Base-by-base conservation (phyloP, 2,888 invertebrate genomes). In the Hypercompe scribonia region DNA sequence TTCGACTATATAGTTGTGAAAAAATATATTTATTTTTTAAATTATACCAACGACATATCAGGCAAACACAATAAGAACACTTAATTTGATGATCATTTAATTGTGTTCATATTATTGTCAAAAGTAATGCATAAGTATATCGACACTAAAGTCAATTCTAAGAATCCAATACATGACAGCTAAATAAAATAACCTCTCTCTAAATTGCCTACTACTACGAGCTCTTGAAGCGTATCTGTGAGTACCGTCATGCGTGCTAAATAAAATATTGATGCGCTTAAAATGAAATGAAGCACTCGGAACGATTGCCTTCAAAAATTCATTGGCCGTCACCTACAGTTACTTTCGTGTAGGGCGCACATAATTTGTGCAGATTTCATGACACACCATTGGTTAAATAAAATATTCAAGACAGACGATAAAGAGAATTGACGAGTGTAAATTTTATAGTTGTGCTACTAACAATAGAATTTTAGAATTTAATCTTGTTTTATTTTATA, bases 271-370 rank as follows among this genome's bases (percentile, higher is more conserved):
- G 75, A 84, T 71, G 73, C 76, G 75, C 74, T 81, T 82, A 77
- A 82, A 79, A 75, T 80, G 81, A 81, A 83, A 81, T 77, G 78
- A 83, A 74, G 65, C 79, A 83, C 84, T 83, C 76, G 36, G 64
- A 72, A 67, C 72, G 82, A 83, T 81, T 83, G 81, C 75, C 69
- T 63, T 83, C 76, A 84, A 83, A 83, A 81, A 83, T 84, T 83
- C 79, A 84, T 75, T 15, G 66, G 68, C 36, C 70, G 76, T 78
- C 77, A 73, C 63, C 54, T 21, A 46, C 75, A 67, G 75, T 82
- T 81, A 80, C 68, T 70, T 50, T 73, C 72, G 33, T 72, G 21
- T 72, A 46, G 58, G 15, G 64, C 66, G 10, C 72, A 78, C 77
- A 76, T 65, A 39, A 65, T 66, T 78, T 69, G 65, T 54, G 63